A percentile compares a stretch with the other conserved stretches of the same genome.
phyloP scores from a whole-genome alignment of 2,888 invertebrate genomes.

The Esperia sulphurella region DNA sequence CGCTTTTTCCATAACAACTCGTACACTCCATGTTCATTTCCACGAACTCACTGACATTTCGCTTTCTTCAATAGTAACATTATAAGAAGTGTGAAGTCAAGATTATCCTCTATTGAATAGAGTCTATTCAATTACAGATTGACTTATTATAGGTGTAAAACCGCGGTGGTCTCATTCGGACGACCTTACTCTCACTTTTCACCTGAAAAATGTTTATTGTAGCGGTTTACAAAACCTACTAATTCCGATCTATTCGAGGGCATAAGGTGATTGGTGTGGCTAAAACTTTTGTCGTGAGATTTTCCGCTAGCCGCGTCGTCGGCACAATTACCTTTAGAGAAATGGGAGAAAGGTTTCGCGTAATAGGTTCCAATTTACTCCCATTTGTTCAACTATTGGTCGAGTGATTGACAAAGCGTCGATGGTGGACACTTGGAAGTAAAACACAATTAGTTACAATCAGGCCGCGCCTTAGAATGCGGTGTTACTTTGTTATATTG shows the following conservation, averaged over 20 bases:
- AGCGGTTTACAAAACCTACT: conserved; percentile 17
- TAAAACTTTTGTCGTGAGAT: conserved; percentile 18
- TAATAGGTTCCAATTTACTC: conserved; percentile 51
- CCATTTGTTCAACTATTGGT: conserved; percentile 45
- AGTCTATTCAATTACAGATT: background rate
- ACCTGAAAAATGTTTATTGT: conserved; percentile 17
- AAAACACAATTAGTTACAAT: conserved; percentile 42
- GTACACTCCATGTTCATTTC: too few relatives aligned
- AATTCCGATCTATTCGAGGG: conserved; percentile 18
- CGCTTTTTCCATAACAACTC: too few relatives aligned
- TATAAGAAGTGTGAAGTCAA: background rate
- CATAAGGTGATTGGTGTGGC: conserved; percentile 21
- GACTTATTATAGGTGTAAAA: background rate
- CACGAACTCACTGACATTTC: too few relatives aligned
- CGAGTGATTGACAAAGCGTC: conserved; percentile 30
- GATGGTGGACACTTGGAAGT: conserved; percentile 25
- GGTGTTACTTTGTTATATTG: conserved; percentile 1
- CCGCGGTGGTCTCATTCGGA: conserved; percentile 4
- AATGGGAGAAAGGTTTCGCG: conserved; percentile 56
- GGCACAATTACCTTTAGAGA: conserved; percentile 26
- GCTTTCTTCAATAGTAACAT: too few relatives aligned
- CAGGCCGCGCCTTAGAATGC: conserved; percentile 15
- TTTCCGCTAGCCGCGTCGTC: background rate
- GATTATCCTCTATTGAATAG: too few relatives aligned
- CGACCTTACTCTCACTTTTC: conserved; percentile 29